Base-by-base conservation (phyloP, 2,113 vertebrate species). In the Felis chaus region DNA sequence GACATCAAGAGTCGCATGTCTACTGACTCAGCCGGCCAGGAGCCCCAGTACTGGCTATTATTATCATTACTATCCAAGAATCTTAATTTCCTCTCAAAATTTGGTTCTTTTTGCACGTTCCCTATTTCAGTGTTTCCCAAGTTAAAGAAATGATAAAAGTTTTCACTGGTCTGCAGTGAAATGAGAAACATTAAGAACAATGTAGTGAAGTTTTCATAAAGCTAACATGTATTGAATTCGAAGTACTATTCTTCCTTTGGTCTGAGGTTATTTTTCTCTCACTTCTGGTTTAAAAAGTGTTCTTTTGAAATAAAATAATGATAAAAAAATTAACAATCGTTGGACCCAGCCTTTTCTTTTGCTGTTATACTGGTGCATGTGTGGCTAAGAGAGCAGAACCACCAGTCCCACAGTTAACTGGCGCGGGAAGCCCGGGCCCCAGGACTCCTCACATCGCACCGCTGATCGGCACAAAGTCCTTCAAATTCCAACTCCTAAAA, bases 271-370 rank as follows among this genome's bases (percentile, higher is more conserved):
- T 55, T 81, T 91, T 69, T 57, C 39, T 85, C 89, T 61, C 23
- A 71, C 63, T 93, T 86, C 68, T 53, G 11, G 31, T 48, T 92
- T 10, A 81, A 81, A 95, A 68, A 79, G 41, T 69, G 18, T 82
- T 84, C 73, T 45, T 78, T 95, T 91, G 23, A 88, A 93, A 81
- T 69, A 89, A 83, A 91, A 79, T 76, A 78, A 33, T 39, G 45
- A 57, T 90, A 68, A 61, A 76, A 31, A 89, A 66, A 31, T 14
- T 45, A 66, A 78, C n/a, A 94, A 69, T 14, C 29, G 6, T 4
- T 50, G 19, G 41, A 91, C 25, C 8, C 45, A 39, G 13, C 8
- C 33, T 91, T 76, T 88, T 68, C 48, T 69, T 91, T 90, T 91
- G 65, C 31, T 79, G 63, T 48, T 21, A 53, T 27, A 55, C 3